These are phyloP conservation scores for Phrynocephalus vlangalii DNA, from an alignment of 2,797 vertebrate genomes.

Conservation along the genomic window DNA sequence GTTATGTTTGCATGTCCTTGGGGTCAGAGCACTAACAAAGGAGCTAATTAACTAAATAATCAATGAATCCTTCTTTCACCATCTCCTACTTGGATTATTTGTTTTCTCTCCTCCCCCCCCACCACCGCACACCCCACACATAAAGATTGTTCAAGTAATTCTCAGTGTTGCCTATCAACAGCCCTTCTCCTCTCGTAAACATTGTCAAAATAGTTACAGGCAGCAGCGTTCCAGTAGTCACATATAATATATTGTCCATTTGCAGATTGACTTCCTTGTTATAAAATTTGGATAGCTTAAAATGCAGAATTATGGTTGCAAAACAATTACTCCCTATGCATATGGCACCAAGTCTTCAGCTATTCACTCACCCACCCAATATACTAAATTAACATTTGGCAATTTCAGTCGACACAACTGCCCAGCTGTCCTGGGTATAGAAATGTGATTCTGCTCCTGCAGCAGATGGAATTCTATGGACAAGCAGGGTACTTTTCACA, in stretches of 20 bases:
- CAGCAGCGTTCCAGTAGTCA: background rate
- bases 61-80: background rate
- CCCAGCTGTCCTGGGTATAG: conserved; percentile 7
- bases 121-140: background rate
- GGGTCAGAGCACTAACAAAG: background rate
- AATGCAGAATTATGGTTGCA: background rate
- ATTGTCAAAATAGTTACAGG: background rate
- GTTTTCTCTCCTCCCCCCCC: no score
- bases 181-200: background rate
- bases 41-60: background rate
- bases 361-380: background rate
- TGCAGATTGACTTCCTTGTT: background rate
- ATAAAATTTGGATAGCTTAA: background rate
- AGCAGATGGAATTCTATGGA: conserved; percentile 16
- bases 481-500: background rate
- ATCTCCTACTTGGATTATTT: background rate
- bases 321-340: background rate
- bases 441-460: background rate
- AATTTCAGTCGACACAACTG: background rate
- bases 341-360: background rate
- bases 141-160: background rate
- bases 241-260: background rate
- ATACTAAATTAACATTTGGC: background rate
- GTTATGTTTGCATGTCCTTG: background rate
- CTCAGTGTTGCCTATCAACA: background rate